phyloP scores from a whole-genome alignment of 2,113 vertebrate species.

The Notothenia rossii region DNA sequence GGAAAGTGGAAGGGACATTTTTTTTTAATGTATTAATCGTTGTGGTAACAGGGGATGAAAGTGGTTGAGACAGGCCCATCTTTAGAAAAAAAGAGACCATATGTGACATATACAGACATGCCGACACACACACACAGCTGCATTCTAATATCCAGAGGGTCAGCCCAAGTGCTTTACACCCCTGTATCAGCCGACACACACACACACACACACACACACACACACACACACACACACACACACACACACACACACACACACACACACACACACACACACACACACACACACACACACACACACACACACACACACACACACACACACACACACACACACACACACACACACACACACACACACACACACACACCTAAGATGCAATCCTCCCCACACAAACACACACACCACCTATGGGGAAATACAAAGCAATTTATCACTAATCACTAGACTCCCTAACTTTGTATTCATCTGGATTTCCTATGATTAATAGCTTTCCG shows the following conservation, averaged over 20 bases:
- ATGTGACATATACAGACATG: conserved; percentile 60
- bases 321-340: conserved; percentile 11
- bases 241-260: conserved; percentile 21
- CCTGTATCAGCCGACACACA: conserved; percentile 40
- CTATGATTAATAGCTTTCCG: conserved; percentile 78
- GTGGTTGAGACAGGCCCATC: conserved; percentile 80
- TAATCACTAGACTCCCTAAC: conserved; percentile 78
- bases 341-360: conserved; percentile 25
- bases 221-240: conserved; percentile 34
- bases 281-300: conserved; percentile 19
- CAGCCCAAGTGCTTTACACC: conserved; percentile 62
- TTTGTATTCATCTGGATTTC: conserved; percentile 80
- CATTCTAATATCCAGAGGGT: conserved; percentile 69
- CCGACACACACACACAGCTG: conserved; percentile 45
- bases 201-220: conserved; percentile 15
- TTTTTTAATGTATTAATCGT: conserved; percentile 88
- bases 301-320: too few relatives aligned
- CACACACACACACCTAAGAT: conserved; percentile 30
- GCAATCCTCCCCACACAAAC: conserved; percentile 49
- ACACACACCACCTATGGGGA: conserved; percentile 67
- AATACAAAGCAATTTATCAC: conserved; percentile 77
- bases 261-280: conserved; percentile 31
- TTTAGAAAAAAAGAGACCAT: conserved; percentile 65
- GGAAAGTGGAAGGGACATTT: conserved; percentile 87
- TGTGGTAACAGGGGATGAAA: conserved; percentile 76